Evolutionary conservation across 2,797 vertebrate genomes (phyloP).

Genomic region (Tolypeutes matacus): DNA sequence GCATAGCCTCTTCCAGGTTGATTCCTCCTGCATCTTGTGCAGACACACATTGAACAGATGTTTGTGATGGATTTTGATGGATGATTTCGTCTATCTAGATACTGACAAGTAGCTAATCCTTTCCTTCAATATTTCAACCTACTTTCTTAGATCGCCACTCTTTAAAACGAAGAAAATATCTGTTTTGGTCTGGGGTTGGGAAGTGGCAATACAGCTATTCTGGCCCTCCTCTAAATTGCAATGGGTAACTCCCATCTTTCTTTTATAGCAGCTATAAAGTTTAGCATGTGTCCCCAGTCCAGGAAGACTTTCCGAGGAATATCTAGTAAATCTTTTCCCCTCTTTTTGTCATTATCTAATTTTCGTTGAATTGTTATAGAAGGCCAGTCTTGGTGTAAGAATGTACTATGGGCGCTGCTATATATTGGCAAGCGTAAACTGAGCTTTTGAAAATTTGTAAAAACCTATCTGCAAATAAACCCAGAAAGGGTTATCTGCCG

Average conservation of each 20-base stretch:
- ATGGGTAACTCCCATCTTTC: rapidly evolving
- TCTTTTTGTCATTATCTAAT: background rate
- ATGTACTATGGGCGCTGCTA: rapidly evolving
- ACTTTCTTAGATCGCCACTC: background rate
- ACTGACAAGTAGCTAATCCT: background rate
- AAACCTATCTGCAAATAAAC: background rate
- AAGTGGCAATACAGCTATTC: background rate
- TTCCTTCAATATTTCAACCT: background rate
- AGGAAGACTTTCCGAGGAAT: background rate
- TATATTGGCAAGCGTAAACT: background rate
- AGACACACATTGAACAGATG: background rate
- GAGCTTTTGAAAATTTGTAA: background rate
- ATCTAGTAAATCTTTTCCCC: rapidly evolving
- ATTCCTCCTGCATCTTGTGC: rapidly evolving
- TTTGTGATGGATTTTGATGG: background rate
- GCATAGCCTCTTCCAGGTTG: rapidly evolving
- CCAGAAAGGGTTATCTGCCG: background rate
- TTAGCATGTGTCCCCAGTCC: rapidly evolving
- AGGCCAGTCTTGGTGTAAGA: background rate
- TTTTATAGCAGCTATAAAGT: background rate
- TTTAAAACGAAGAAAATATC: background rate
- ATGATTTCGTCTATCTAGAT: background rate
- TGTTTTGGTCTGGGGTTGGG: too few relatives aligned
- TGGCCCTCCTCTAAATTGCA: background rate
- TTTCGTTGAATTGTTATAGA: background rate